Conservation (phyloP, 1,140 invertebrate species). For the Heliconius eleuchia region DNA sequence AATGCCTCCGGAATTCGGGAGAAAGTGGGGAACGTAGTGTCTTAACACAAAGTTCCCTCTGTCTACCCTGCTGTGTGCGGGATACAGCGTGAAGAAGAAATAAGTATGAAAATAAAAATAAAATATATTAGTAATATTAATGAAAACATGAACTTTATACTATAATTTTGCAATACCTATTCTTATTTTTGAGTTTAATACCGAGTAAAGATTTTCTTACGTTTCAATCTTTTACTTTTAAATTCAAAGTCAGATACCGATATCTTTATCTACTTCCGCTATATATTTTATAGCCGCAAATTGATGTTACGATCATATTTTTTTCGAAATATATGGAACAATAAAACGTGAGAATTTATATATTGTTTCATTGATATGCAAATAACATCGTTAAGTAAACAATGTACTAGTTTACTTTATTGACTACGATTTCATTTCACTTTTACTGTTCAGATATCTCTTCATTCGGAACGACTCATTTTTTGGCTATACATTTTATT, state of each 20-base stretch:
- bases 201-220: too few relatives aligned
- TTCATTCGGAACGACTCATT: constrained; percentile 27
- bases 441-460: constrained; percentile 31
- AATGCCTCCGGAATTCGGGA: too few relatives aligned
- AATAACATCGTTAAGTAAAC: constrained; percentile 46
- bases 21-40: too few relatives aligned
- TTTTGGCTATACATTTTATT: constrained; percentile 32
- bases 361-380: constrained; percentile 43
- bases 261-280: not conserved
- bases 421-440: constrained; percentile 28
- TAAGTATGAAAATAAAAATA: too few relatives aligned
- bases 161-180: too few relatives aligned
- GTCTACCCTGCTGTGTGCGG: too few relatives aligned
- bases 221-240: not conserved
- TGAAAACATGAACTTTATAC: too few relatives aligned
- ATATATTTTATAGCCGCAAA: not conserved
- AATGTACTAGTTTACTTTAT: constrained; percentile 32
- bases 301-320: constrained; percentile 5
- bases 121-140: too few relatives aligned
- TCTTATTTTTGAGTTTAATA: too few relatives aligned
- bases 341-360: constrained; percentile 49
- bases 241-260: too few relatives aligned
- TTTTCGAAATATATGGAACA: constrained; percentile 37
- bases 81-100: too few relatives aligned
- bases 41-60: too few relatives aligned